A percentile compares a stretch with the other conserved stretches of the same genome.
Evolutionary conservation across 2,113 vertebrate genomes (phyloP).

Genomic region (Barbus barbus): DNA sequence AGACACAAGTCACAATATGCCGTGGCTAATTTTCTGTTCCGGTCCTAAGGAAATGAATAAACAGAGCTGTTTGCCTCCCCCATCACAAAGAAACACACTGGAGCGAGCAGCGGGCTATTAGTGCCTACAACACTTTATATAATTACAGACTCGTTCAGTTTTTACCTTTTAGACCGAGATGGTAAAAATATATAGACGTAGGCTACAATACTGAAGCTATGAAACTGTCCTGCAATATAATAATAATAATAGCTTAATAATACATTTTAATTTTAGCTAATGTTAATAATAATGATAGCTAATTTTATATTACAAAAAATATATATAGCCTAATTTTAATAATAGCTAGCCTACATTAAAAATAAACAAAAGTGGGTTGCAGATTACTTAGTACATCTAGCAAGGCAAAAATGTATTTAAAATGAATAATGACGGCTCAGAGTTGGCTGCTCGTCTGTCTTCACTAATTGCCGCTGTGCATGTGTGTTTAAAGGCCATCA

Average conservation of each 20-base stretch:
- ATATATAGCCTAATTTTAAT: neutral
- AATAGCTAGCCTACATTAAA: neutral
- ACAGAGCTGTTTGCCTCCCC: neutral
- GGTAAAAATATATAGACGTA: neutral
- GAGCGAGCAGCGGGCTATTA: no score
- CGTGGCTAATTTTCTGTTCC: slow-evolving; percentile 22
- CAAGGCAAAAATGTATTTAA: neutral
- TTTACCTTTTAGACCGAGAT: slow-evolving; percentile 12
- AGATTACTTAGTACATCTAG: neutral
- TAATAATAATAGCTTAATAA: no score
- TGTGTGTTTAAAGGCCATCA: slow-evolving; percentile 57
- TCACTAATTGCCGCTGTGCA: slow-evolving; percentile 55
- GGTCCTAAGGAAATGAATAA: slow-evolving; percentile 11
- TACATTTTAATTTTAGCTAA: no score
- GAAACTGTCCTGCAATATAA: no score
- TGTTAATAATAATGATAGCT: no score
- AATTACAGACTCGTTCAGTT: slow-evolving; percentile 35
- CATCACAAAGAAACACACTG: no score
- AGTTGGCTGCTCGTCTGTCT: slow-evolving; percentile 47
- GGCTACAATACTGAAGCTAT: no score
- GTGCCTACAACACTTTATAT: no score
- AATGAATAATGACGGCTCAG: slow-evolving; percentile 5
- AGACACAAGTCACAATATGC: neutral
- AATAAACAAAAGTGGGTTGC: neutral
- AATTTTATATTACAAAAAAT: no score